These are phyloP conservation scores for Drosophila takahashii DNA, from an alignment of 1,140 invertebrate genomes.

Conservation along the genomic window DNA sequence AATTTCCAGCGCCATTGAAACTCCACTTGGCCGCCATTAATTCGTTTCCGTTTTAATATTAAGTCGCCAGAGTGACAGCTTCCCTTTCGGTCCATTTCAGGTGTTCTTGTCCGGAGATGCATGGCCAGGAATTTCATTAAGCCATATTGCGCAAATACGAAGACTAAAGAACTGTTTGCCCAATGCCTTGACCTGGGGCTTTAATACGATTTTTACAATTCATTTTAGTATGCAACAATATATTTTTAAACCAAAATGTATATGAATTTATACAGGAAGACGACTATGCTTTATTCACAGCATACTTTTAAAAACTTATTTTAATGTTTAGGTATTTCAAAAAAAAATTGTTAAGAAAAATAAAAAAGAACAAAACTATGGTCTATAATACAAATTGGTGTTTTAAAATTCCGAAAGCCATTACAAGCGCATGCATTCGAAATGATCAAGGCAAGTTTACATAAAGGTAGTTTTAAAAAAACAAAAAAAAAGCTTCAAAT, in stretches of 20 bases:
- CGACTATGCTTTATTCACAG: too few species aligned
- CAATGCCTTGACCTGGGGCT: neutral
- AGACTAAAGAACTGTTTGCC: neutral
- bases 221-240: too few species aligned
- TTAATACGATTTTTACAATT: neutral
- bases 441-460: slow-evolving; percentile 24
- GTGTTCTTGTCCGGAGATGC: slow-evolving; percentile 1
- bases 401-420: neutral
- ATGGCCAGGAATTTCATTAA: neutral
- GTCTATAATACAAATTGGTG: neutral
- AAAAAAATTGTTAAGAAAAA: too few species aligned
- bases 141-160: neutral
- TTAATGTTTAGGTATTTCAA: too few species aligned
- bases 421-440: slow-evolving; percentile 4
- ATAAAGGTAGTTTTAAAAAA: too few species aligned
- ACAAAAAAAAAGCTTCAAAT: neutral
- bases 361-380: too few species aligned
- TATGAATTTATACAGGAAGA: neutral
- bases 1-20: slow-evolving; percentile 1
- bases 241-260: too few species aligned
- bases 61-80: slow-evolving; percentile 22
- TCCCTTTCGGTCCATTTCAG: slow-evolving; percentile 2
- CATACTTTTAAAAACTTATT: too few species aligned
- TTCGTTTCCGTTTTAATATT: slow-evolving; percentile 23
- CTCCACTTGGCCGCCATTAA: slow-evolving; percentile 24